Percentiles rank a stretch among this genome's conserved stretches.
Evolutionary conservation across 1,140 invertebrate genomes (phyloP).

Genomic region (Adoxophyes honmai): DNA sequence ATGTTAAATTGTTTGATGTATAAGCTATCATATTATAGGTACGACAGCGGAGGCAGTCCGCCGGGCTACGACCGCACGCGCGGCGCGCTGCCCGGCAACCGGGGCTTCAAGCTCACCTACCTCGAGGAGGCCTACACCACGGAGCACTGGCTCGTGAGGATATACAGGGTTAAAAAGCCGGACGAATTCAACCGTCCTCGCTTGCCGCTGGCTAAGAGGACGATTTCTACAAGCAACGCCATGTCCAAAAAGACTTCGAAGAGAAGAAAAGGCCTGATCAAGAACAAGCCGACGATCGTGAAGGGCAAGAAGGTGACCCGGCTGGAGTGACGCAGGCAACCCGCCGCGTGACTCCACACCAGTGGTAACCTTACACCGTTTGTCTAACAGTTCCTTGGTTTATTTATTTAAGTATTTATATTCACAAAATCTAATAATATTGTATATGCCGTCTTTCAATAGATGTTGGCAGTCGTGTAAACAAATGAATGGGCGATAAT

Average conservation of each 20-base stretch:
- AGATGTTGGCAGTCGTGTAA: no score
- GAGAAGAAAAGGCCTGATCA: constrained; percentile 91
- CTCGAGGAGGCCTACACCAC: constrained; percentile 99
- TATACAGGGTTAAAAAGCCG: constrained; percentile 96
- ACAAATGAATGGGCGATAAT: no score
- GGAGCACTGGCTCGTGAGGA: constrained; percentile 98
- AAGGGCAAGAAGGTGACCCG: constrained; percentile 84
- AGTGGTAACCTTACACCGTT: constrained; percentile 39
- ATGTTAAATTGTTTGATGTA: constrained; percentile 99
- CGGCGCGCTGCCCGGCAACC: constrained; percentile 97
- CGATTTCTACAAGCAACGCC: constrained; percentile 81
- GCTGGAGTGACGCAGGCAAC: constrained; percentile 59
- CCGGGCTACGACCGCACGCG: constrained; percentile 96
- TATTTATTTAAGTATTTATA: background rate
- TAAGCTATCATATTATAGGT: constrained; percentile 97
- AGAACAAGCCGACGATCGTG: constrained; percentile 90
- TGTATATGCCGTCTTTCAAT: no score
- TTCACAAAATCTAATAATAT: no score
- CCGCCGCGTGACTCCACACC: constrained; percentile 9
- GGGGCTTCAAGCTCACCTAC: constrained; percentile 97
- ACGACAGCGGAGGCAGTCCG: constrained; percentile 85
- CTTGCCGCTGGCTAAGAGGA: constrained; percentile 84
- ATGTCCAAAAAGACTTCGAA: constrained; percentile 90
- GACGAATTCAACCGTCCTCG: constrained; percentile 92
- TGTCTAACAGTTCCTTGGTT: constrained; percentile 6